Conservation (phyloP, 1,140 invertebrate genomes). For the Schlechtendalia chinensis region DNA sequence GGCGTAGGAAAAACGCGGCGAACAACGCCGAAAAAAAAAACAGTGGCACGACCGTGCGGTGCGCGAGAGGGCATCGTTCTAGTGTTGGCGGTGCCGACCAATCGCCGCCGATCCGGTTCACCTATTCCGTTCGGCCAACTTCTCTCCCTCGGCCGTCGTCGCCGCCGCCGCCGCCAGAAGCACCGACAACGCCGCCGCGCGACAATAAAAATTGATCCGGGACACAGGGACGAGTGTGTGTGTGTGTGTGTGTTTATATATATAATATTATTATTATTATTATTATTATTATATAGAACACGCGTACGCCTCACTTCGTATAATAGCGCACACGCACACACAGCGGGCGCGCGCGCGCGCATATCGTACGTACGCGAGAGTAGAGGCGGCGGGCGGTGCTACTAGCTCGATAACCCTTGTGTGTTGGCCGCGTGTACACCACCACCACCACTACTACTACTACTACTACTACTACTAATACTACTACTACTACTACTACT, state of each 20-base stretch:
- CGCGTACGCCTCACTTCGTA: background rate
- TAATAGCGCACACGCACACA: background rate
- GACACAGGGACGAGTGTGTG: no score
- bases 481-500: no score
- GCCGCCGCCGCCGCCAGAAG: background rate
- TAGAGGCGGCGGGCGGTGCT: background rate
- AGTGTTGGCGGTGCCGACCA: constrained; percentile 42
- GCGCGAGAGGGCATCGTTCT: constrained; percentile 49
- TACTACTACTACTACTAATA: no score
- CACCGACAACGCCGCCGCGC: background rate
- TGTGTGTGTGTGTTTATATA: background rate
- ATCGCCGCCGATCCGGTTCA: constrained; percentile 48
- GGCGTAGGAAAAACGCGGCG: constrained; percentile 22
- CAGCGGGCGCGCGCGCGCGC: background rate
- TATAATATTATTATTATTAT: no score
- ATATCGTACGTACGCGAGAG: background rate
- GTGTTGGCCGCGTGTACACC: background rate
- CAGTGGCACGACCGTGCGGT: constrained; percentile 16
- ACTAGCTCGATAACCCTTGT: constrained; percentile 18
- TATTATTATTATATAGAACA: no score
- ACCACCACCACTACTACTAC: no score
- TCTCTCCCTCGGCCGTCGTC: constrained; percentile 15
- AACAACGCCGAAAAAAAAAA: constrained; percentile 14
- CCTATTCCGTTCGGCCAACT: constrained; percentile 48
- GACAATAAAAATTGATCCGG: constrained; percentile 47